Base-by-base conservation (phyloP, 2,888 invertebrate species). In the Petrolisthes manimaculis region DNA sequence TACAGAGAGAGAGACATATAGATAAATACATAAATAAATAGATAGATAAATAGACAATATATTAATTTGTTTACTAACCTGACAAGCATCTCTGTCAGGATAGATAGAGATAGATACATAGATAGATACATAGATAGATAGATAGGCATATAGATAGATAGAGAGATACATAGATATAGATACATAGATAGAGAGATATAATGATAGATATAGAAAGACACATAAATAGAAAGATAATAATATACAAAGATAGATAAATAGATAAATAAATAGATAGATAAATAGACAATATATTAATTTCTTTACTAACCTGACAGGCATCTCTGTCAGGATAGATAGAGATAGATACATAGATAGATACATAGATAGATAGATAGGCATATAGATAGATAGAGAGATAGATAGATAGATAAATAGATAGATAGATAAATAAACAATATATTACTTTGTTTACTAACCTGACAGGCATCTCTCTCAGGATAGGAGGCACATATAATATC, bases 401-500 rank as follows among this genome's bases (percentile, higher is more conserved):
- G n/a, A n/a, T n/a, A n/a, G n/a, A n/a, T n/a, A n/a, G n/a, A n/a
- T n/a, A n/a, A n/a, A n/a, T 37, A 37, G 2, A 37, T 37, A 37
- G 37, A 37, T 37, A 37, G 37, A 37, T 37, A 37, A 37, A 5
- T 21, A 6, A 4, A 14, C 4, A 77, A 4, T 5, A 18, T 77
- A 21, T 5, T 77, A 4, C 53, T 18, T 21, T n/a, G 9, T 54
- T 54, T 24, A 24, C 75, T 8, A 24, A 84, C 77, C 77, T 56
- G 18, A 37, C 77, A 75, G 37, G 88, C 84, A 61, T 61, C 77
- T 61, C 88, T 84, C 4, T 82, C 81, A 0, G 88, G 88, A 75
- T 67, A 84, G 9, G 84, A 14, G 54, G 88, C 88, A 51, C 88
- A 88, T 18, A 88, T 6, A 55, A 88, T 74, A 54, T 80, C 84